phyloP scores from a whole-genome alignment of 2,797 vertebrate species.

The Tokudaia tokunoshimensis region DNA sequence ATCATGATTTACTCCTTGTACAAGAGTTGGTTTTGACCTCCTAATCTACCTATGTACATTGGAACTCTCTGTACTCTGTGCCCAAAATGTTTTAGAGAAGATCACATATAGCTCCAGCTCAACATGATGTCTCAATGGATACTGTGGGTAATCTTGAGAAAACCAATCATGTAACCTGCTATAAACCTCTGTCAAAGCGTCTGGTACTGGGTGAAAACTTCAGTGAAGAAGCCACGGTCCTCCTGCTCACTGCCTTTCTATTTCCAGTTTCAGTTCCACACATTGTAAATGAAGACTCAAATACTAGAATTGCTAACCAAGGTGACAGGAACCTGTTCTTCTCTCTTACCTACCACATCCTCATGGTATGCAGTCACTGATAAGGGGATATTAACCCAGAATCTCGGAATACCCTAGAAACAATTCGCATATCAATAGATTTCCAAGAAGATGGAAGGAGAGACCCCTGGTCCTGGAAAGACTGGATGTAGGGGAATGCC shows the following conservation, averaged over 20 bases:
- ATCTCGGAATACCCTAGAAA: too few species aligned
- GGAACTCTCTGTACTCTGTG: neutral
- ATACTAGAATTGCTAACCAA: neutral
- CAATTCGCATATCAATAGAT: too few species aligned
- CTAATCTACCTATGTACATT: neutral
- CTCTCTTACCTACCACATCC: neutral
- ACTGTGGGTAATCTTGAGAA: too few species aligned
- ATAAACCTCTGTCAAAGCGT: neutral
- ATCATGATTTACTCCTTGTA: too few species aligned
- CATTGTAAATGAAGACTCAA: neutral
- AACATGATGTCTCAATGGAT: too few species aligned
- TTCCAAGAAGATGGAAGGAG: too few species aligned
- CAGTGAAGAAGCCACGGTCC: fast-evolving
- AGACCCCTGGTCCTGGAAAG: too few species aligned
- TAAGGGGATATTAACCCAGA: too few species aligned
- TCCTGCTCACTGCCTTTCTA: neutral
- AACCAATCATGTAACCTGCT: neutral
- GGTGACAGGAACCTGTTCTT: neutral
- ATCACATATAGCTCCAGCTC: neutral
- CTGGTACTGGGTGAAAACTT: neutral
- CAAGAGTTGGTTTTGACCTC: neutral
- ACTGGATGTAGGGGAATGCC: too few species aligned
- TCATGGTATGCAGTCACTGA: too few species aligned
- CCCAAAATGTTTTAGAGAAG: neutral
- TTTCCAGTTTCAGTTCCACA: neutral